These are phyloP conservation scores for Agapetus fuscipes DNA, from an alignment of 2,888 invertebrate genomes.

Conservation along the genomic window DNA sequence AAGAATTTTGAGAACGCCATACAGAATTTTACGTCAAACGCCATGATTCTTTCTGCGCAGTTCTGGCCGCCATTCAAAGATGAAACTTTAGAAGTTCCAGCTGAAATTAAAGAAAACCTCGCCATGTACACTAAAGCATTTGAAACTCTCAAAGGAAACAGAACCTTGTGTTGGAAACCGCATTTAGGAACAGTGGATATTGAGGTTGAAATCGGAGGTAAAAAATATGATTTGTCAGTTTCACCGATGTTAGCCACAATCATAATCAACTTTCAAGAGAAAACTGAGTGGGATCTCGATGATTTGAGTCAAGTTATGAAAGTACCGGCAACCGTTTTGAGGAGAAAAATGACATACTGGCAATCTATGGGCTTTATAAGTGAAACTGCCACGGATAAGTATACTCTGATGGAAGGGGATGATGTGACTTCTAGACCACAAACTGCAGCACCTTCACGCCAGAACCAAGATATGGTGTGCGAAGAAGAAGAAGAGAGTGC, in stretches of 20 bases:
- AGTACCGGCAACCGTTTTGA: slow-evolving; percentile 74
- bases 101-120: slow-evolving; percentile 67
- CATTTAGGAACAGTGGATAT: slow-evolving; percentile 87
- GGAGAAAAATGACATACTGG: slow-evolving; percentile 88
- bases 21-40: slow-evolving; percentile 41
- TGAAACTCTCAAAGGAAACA: slow-evolving; percentile 83
- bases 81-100: slow-evolving; percentile 81
- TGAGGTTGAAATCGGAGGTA: slow-evolving; percentile 78
- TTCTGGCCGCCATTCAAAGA: slow-evolving; percentile 98
- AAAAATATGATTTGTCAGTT: slow-evolving; percentile 71
- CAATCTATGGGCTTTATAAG: slow-evolving; percentile 82
- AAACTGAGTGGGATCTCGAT: slow-evolving; percentile 76
- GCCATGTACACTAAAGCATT: slow-evolving; percentile 82
- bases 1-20: slow-evolving; percentile 35
- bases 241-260: slow-evolving; percentile 91
- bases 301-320: slow-evolving; percentile 79
- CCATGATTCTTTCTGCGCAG: slow-evolving; percentile 93
- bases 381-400: slow-evolving; percentile 67
- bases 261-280: slow-evolving; percentile 85
- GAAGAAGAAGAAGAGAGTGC: slow-evolving; percentile 90
- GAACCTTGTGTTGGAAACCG: slow-evolving; percentile 89
- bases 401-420: slow-evolving; percentile 58
- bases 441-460: slow-evolving; percentile 43
- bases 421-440: slow-evolving; percentile 36
- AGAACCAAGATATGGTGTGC: slow-evolving; percentile 59